These are phyloP conservation scores for Ciona savignyi DNA, from an alignment of 23 tunicate species.

Conservation along the genomic window DNA sequence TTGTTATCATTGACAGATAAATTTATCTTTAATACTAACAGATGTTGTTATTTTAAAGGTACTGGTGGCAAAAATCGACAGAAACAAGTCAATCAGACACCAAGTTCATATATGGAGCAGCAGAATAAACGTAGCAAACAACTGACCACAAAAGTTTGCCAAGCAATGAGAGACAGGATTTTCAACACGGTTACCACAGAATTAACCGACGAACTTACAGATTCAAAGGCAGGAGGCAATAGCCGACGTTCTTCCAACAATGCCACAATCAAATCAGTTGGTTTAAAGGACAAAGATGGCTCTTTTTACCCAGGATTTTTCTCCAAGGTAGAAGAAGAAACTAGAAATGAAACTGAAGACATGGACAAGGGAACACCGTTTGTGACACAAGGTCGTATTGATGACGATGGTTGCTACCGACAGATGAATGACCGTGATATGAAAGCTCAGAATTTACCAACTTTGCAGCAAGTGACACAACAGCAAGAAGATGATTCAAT, in stretches of 20 bases:
- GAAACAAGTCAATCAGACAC: too few species aligned
- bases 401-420: constrained; percentile 20
- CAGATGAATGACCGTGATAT: constrained; percentile 3
- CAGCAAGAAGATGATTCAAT: not conserved
- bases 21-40: too few species aligned
- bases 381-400: constrained; percentile 17
- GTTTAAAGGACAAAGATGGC: constrained; percentile 30
- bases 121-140: not conserved
- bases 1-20: too few species aligned
- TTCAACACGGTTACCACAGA: not conserved
- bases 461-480: not conserved
- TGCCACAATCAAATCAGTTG: constrained; percentile 11
- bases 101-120: too few species aligned
- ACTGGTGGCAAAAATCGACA: not conserved
- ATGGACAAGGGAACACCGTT: constrained; percentile 7
- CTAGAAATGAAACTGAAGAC: not conserved
- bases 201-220: too few species aligned
- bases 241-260: too few species aligned
- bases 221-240: too few species aligned
- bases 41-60: too few species aligned
- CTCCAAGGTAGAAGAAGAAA: constrained; percentile 4
- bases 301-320: constrained; percentile 47
- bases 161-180: not conserved
- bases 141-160: not conserved
- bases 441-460: constrained; percentile 2